Evolutionary conservation across 2,888 invertebrate genomes (phyloP), one percentile per base, ranked within the genome.

Genomic region (Horisme vitalbata): DNA sequence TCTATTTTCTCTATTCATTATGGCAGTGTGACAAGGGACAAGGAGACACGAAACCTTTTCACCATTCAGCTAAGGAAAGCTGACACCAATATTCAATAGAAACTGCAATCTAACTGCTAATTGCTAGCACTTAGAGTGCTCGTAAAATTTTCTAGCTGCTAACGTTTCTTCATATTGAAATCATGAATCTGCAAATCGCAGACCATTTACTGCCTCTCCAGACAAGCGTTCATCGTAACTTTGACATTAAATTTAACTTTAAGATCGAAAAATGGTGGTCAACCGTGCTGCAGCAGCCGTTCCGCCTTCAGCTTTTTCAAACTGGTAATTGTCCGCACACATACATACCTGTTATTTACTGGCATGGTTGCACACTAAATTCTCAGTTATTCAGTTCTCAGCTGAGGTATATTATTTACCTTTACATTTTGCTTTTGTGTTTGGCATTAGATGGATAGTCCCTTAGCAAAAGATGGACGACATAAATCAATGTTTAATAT

Each of bases 401-500:
- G n/a, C n/a, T n/a, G n/a, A n/a, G n/a, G n/a, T n/a, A n/a, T n/a
- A n/a, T n/a, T n/a, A n/a, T n/a, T n/a, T n/a, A n/a, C n/a, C n/a
- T n/a, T n/a, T n/a, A n/a, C n/a, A n/a, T n/a, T n/a, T n/a, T n/a
- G 23, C 9, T 23, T n/a, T 21, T 21, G 21, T 21, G n/a, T 21
- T 23, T 8, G 3, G n/a, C 23, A n/a, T n/a, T 23, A n/a, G n/a
- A 9, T n/a, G 23, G n/a, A 23, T 23, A 8, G 4, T 8, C 21
- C 3, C 8, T 2, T 21, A 8, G 1, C 21, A 7, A 7, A 3
- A n/a, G 3, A n/a, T 18, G 18, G 21, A 27, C 27, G 10, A 28
- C 56, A 57, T 70, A 67, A 72, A 73, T 71, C 59, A 57, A 57
- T 38, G 47, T 51, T 50, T 34, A 49, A 45, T 52, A 54, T 51